phyloP scores from a whole-genome alignment of 2,113 vertebrate genomes.

The Amphiprion ocellaris region DNA sequence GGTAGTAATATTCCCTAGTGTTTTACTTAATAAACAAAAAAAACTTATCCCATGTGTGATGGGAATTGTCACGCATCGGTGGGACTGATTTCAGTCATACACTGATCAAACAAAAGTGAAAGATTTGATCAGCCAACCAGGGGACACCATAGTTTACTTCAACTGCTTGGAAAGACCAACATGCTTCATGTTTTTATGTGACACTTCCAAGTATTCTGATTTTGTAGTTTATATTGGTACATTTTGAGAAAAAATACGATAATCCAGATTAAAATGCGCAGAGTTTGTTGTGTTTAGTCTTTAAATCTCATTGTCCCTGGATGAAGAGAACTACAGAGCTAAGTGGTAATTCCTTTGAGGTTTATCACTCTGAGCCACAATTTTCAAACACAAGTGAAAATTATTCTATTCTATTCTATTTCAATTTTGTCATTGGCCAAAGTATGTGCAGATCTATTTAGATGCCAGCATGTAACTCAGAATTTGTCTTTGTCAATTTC shows the following conservation, averaged over 20 bases:
- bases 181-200: not conserved
- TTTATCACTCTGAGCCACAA: not conserved
- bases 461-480: no score
- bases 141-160: no score
- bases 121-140: not conserved
- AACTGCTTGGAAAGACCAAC: not conserved
- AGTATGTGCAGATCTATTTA: no score
- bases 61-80: not conserved
- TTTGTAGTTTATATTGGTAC: no score
- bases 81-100: not conserved
- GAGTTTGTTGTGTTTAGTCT: not conserved
- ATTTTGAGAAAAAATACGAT: no score
- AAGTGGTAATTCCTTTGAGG: not conserved
- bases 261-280: no score
- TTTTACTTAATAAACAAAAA: not conserved
- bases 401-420: no score
- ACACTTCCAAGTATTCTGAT: not conserved
- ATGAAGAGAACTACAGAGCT: not conserved
- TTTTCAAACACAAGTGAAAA: not conserved
- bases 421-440: no score
- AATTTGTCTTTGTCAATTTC: no score
- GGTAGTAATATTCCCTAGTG: no score
- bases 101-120: conserved; percentile 1
- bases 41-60: not conserved
- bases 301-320: no score